Conservation (phyloP, 2,797 vertebrate genomes). For the Gadopsis marmoratus region DNA sequence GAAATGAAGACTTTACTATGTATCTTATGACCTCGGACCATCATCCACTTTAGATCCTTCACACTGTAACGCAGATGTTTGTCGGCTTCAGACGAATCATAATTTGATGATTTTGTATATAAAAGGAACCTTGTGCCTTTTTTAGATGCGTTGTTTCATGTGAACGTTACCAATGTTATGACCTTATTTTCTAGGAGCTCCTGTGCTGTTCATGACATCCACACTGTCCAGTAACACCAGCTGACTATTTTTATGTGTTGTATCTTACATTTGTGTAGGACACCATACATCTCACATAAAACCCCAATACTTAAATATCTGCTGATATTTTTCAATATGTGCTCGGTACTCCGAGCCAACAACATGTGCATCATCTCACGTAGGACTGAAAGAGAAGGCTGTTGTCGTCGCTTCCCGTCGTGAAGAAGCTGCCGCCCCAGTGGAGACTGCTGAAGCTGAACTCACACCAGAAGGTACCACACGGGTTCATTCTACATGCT, state of each 20-base stretch:
- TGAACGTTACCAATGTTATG: not conserved
- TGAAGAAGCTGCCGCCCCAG: slow-evolving; percentile 50
- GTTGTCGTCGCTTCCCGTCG: slow-evolving; percentile 48
- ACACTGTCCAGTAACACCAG: not conserved
- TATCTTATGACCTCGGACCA: not conserved
- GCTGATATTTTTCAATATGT: not conserved
- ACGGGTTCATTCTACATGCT: not conserved
- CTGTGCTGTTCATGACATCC: not conserved
- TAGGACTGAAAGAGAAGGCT: slow-evolving; percentile 84
- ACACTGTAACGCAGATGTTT: not conserved
- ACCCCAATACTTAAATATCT: not conserved
- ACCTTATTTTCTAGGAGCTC: not conserved
- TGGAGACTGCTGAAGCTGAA: slow-evolving; percentile 50
- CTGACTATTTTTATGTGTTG: not conserved
- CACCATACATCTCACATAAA: not conserved
- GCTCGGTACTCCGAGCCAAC: not conserved
- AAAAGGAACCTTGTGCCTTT: slow-evolving; percentile 56
- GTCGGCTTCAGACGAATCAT: slow-evolving; percentile 31
- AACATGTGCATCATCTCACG: slow-evolving; percentile 63
- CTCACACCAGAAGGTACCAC: slow-evolving; percentile 73
- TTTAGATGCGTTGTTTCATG: not conserved
- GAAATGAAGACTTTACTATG: no score
- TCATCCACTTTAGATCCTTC: not conserved
- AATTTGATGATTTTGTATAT: no score
- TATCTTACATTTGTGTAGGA: not conserved